phyloP scores from a whole-genome alignment of 2,888 invertebrate genomes.

The Leptinotarsa juncta region DNA sequence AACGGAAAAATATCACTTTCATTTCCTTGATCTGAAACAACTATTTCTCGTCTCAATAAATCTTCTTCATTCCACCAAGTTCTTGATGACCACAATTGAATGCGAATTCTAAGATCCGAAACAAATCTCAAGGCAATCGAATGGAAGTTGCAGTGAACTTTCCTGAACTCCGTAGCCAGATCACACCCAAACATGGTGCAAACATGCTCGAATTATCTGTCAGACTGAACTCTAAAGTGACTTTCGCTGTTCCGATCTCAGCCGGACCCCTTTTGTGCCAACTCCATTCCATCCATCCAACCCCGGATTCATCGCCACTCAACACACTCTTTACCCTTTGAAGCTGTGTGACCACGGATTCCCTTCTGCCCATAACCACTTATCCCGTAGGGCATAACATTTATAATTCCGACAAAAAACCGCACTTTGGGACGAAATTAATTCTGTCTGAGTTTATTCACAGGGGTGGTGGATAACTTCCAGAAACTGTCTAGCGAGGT shows the following conservation, averaged over 20 bases:
- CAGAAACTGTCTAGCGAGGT: too few relatives aligned
- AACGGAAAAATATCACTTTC: too few relatives aligned
- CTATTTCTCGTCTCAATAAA: too few relatives aligned
- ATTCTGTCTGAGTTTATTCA: neutral
- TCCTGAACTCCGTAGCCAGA: too few relatives aligned
- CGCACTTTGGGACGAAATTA: neutral
- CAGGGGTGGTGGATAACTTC: too few relatives aligned
- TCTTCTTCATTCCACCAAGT: too few relatives aligned
- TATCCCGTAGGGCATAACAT: conserved; percentile 22
- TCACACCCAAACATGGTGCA: neutral
- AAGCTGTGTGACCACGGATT: conserved; percentile 27
- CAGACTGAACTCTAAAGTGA: neutral
- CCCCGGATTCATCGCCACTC: neutral
- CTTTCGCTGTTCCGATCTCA: neutral
- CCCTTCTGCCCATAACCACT: conserved; percentile 26
- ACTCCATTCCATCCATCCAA: neutral
- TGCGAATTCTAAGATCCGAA: too few relatives aligned
- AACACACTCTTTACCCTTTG: conserved; percentile 31
- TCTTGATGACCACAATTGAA: too few relatives aligned
- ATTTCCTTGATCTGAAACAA: too few relatives aligned
- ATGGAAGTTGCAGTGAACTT: too few relatives aligned
- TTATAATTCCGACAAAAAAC: conserved; percentile 19
- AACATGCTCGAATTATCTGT: neutral
- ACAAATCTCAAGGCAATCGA: too few relatives aligned
- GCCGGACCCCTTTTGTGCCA: neutral